These are phyloP conservation scores for Myxocyprinus asiaticus DNA, from an alignment of 2,113 vertebrate genomes.

Conservation along the genomic window DNA sequence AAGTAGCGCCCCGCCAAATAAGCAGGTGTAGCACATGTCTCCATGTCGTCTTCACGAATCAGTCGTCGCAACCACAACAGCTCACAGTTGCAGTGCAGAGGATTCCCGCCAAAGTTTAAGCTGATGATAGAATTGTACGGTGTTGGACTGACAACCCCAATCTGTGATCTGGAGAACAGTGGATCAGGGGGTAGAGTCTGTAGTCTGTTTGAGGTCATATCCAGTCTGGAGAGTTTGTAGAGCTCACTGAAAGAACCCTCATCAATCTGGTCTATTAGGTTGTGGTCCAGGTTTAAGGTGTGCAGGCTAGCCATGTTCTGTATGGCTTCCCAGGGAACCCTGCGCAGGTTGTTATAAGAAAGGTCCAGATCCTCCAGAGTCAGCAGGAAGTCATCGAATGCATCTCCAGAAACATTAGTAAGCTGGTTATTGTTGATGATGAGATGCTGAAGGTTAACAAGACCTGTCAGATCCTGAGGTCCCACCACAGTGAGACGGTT, in stretches of 20 bases:
- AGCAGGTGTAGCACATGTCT: slow-evolving; percentile 85
- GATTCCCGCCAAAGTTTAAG: slow-evolving; percentile 88
- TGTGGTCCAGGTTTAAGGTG: slow-evolving; percentile 90
- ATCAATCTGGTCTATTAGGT: slow-evolving; percentile 85
- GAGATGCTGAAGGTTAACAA: slow-evolving; percentile 87
- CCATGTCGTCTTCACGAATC: slow-evolving; percentile 84
- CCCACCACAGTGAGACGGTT: slow-evolving; percentile 82
- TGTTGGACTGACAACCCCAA: slow-evolving; percentile 82
- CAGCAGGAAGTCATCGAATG: slow-evolving; percentile 87
- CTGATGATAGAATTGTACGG: slow-evolving; percentile 81
- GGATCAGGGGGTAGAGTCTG: slow-evolving; percentile 87
- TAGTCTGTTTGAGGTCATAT: slow-evolving; percentile 91
- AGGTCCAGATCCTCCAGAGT: slow-evolving; percentile 88
- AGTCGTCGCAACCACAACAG: slow-evolving; percentile 86
- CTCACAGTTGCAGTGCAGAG: slow-evolving; percentile 91
- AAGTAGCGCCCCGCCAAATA: slow-evolving; percentile 87
- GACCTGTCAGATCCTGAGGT: slow-evolving; percentile 80
- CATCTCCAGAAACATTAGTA: slow-evolving; percentile 72
- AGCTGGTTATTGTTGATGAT: slow-evolving; percentile 91
- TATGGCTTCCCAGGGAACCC: slow-evolving; percentile 87
- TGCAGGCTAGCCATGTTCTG: slow-evolving; percentile 88
- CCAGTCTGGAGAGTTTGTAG: slow-evolving; percentile 85
- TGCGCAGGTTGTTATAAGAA: slow-evolving; percentile 89
- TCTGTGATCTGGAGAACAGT: slow-evolving; percentile 83
- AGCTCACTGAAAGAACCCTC: slow-evolving; percentile 87